Conservation (phyloP, 2,797 vertebrate species). For the Crenuchus spilurus region DNA sequence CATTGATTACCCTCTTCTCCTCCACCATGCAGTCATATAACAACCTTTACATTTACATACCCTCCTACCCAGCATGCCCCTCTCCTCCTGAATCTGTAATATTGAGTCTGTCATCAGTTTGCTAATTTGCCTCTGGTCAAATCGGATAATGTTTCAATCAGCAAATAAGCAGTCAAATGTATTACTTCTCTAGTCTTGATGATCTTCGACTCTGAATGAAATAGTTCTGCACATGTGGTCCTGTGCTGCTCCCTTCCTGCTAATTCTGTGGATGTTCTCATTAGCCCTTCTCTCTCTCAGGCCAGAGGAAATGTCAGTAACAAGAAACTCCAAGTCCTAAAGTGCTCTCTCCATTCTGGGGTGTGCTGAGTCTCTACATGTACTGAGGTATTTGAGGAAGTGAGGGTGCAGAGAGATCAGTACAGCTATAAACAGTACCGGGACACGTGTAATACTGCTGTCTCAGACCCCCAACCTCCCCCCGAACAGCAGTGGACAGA, state of each 20-base stretch:
- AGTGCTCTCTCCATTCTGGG: neutral
- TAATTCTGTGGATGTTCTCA: conserved; percentile 4
- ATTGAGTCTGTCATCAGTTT: conserved; percentile 41
- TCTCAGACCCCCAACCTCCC: neutral
- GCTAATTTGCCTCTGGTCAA: conserved; percentile 38
- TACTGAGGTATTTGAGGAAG: conserved; percentile 24
- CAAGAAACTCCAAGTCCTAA: neutral
- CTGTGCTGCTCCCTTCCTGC: conserved; percentile 15
- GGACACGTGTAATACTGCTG: conserved; percentile 10
- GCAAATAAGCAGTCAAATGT: neutral
- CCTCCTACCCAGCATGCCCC: conserved; percentile 64
- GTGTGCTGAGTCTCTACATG: conserved; percentile 31
- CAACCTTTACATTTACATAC: conserved; percentile 21
- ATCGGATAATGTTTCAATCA: neutral
- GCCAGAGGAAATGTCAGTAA: conserved; percentile 18
- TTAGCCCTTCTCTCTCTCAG: neutral
- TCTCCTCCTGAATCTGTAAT: conserved; percentile 61
- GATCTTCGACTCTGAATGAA: conserved; percentile 10
- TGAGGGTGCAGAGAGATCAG: neutral
- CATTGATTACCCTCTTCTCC: neutral
- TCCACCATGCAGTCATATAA: conserved; percentile 51
- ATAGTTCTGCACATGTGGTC: too few relatives aligned
- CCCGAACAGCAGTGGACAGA: neutral
- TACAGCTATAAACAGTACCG: conserved; percentile 33
- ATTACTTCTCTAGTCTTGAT: conserved; percentile 7